Conservation (phyloP, 2,113 vertebrate genomes). For the Thalassoma bifasciatum region DNA sequence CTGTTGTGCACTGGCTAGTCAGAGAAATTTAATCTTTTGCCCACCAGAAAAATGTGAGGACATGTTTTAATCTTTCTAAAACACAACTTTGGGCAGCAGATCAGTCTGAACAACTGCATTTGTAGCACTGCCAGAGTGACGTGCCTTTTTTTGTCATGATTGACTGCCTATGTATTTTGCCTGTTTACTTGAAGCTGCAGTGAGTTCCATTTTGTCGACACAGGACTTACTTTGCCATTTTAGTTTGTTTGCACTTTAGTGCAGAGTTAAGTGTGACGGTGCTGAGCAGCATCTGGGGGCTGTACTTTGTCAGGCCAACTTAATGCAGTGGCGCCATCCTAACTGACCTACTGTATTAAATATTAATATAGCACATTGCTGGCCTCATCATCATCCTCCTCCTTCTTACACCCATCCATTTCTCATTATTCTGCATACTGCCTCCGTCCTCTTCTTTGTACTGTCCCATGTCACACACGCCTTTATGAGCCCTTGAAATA, state of each 20-base stretch:
- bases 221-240: constrained; percentile 36
- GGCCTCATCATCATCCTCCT: constrained; percentile 56
- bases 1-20: neutral
- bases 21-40: constrained; percentile 14
- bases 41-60: constrained; percentile 5
- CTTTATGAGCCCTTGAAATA: constrained; percentile 4
- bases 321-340: constrained; percentile 66
- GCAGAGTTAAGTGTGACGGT: constrained; percentile 52
- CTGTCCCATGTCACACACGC: constrained; percentile 13
- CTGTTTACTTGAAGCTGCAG: constrained; percentile 23
- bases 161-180: constrained; percentile 12
- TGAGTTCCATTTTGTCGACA: constrained; percentile 43
- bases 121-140: neutral
- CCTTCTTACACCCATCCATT: constrained; percentile 32
- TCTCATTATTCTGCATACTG: constrained; percentile 47
- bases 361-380: constrained; percentile 65
- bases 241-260: constrained; percentile 63
- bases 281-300: constrained; percentile 62
- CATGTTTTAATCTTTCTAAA: constrained; percentile 18
- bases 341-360: constrained; percentile 72
- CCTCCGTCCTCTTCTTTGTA: constrained; percentile 26
- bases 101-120: constrained; percentile 11
- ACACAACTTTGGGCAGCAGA: neutral
- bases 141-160: neutral
- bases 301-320: constrained; percentile 67